A percentile compares a stretch with the other conserved stretches of the same genome.
These are phyloP conservation scores for Murina feae DNA, from an alignment of 2,113 vertebrate species.

Conservation along the genomic window DNA sequence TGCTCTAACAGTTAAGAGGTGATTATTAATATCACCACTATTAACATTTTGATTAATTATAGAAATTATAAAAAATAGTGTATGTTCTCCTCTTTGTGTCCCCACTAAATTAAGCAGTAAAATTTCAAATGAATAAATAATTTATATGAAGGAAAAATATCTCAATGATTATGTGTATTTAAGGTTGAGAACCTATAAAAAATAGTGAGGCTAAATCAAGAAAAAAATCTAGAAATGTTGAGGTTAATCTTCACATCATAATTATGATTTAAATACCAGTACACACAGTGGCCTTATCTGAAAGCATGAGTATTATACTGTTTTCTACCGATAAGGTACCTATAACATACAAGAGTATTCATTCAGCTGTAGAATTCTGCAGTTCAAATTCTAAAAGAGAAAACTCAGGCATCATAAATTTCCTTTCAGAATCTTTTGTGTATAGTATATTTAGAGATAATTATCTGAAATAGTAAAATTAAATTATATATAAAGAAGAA, in stretches of 20 bases:
- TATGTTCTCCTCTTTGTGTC: background rate
- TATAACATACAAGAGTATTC: background rate
- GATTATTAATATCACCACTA: background rate
- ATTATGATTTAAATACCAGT: slow-evolving; percentile 31
- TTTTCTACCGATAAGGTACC: slow-evolving; percentile 31
- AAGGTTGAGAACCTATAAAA: background rate
- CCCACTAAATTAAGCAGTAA: background rate
- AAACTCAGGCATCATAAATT: background rate
- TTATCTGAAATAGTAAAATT: slow-evolving; percentile 40
- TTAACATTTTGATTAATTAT: background rate
- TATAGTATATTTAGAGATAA: slow-evolving; percentile 21
- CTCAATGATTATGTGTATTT: background rate
- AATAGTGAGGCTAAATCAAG: background rate
- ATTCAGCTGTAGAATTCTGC: slow-evolving; percentile 20
- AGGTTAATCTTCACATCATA: slow-evolving; percentile 30
- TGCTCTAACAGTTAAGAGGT: background rate
- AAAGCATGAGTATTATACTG: background rate
- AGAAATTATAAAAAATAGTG: background rate
- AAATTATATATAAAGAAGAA: slow-evolving; percentile 45
- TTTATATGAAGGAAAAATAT: background rate
- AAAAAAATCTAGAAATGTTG: slow-evolving; percentile 9
- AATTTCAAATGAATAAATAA: background rate
- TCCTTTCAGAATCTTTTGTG: background rate
- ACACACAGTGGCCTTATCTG: background rate
- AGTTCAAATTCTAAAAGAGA: slow-evolving; percentile 33